Conservation (phyloP, 2,113 vertebrate genomes). For the Perognathus longimembris region DNA sequence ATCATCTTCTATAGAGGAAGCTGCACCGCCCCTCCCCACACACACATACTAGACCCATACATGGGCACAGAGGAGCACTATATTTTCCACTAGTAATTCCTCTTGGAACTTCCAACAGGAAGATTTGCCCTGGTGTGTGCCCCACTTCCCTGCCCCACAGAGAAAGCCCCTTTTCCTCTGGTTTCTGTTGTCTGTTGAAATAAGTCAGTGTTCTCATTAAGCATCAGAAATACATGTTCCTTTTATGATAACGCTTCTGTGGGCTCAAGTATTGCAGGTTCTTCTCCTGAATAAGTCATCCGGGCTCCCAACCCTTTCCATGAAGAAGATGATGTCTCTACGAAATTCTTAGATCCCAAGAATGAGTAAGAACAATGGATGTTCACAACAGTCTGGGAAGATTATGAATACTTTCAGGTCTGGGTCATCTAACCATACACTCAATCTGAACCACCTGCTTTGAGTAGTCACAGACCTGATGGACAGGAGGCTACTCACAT, state of each 20-base stretch:
- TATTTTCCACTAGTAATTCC: background rate
- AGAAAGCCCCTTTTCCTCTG: background rate
- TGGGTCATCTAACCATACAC: background rate
- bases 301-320: background rate
- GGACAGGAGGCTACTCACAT: fast-evolving
- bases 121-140: background rate
- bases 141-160: background rate
- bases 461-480: background rate
- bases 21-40: too few species aligned
- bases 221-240: background rate
- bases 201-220: background rate
- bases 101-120: background rate
- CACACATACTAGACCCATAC: background rate
- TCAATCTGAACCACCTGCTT: background rate
- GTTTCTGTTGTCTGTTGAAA: background rate
- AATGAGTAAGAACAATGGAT: background rate
- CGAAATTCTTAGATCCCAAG: background rate
- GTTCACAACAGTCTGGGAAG: background rate
- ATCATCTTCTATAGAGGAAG: background rate
- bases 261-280: background rate
- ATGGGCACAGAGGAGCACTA: background rate
- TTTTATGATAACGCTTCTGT: background rate
- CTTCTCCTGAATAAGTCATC: background rate
- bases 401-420: background rate
- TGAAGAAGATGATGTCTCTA: background rate